Evolutionary conservation across 2,797 vertebrate species (phyloP), one percentile per base, ranked within the genome.

Genomic region (Sebastes glaucus): DNA sequence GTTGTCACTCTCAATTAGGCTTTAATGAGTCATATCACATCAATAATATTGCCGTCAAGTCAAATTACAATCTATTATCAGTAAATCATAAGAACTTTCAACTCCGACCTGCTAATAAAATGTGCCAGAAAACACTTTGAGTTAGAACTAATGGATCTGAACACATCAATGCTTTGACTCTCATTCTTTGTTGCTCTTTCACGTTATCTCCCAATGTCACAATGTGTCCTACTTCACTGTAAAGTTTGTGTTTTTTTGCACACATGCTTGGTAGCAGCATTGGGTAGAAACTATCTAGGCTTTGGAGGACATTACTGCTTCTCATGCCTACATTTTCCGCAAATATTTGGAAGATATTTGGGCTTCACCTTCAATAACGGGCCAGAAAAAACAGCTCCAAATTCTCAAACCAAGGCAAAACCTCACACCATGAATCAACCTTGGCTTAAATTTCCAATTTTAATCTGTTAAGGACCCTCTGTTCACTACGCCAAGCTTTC

Each of bases 201-300:
- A 6, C 4, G 4, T 80, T 75, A 80, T 90, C 83, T 81, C 23
- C 30, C 73, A 74, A 53, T 63, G 86, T 42, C 64, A 78, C 25
- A 16, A 7, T 65, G 81, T 83, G 55, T 66, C 67, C 78, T 73
- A 16, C 63, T 30, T 28, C 27, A 75, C 18, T 60, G 7, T 11
- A 18, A 70, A 28, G 13, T 82, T 71, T 69, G n/a, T 72, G 56
- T 57, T 59, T 62, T 67, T 67, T 75, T 77, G 16, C 16, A 49
- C 22, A 32, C 14, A 32, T 13, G 14, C 14, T 77, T 80, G 5
- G n/a, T 42, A 60, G 42, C 35, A 65, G 28, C 55, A 18, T n/a
- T 56, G 38, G 23, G 9, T 9, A 53, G 49, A 60, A 69, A 62
- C 79, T 67, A 65, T 59, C 1, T 14, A n/a, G 1, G 28, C 22